phyloP scores from a whole-genome alignment of 1,140 invertebrate species.

The Solenopsis fugax region DNA sequence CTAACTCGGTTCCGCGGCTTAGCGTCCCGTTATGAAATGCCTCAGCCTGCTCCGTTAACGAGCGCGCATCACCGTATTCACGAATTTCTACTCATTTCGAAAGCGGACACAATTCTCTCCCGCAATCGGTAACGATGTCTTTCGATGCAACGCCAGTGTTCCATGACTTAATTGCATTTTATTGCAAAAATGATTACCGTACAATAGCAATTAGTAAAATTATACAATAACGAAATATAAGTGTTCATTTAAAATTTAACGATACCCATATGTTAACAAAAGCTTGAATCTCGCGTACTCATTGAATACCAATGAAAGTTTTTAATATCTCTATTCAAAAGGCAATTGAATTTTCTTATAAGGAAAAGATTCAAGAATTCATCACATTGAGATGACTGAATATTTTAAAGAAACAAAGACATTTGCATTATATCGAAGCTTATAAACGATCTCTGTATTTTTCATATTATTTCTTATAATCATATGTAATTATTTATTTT shows the following conservation, averaged over 20 bases:
- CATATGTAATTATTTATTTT: not conserved
- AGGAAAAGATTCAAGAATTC: not conserved
- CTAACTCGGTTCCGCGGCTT: slow-evolving; percentile 37
- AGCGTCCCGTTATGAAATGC: slow-evolving; percentile 59
- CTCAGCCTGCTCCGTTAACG: slow-evolving; percentile 14
- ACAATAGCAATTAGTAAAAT: not conserved
- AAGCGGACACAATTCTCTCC: slow-evolving; percentile 19
- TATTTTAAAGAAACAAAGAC: not conserved
- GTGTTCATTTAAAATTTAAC: slow-evolving; percentile 3
- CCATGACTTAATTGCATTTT: not conserved
- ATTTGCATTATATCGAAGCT: not conserved
- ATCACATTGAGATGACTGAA: not conserved
- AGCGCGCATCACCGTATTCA: slow-evolving; percentile 23
- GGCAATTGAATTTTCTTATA: slow-evolving; percentile 6
- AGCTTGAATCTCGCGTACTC: not conserved
- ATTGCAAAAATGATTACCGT: not conserved
- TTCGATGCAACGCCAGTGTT: not conserved
- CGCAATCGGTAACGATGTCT: slow-evolving; percentile 7
- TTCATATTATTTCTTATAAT: slow-evolving; percentile 9
- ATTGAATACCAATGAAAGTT: not conserved
- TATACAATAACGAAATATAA: not conserved
- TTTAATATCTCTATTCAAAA: not conserved
- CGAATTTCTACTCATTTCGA: slow-evolving; percentile 42
- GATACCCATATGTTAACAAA: not conserved
- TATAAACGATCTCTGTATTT: not conserved